Evolutionary conservation across 2,113 vertebrate species (phyloP).

Genomic region (Chauna torquata): DNA sequence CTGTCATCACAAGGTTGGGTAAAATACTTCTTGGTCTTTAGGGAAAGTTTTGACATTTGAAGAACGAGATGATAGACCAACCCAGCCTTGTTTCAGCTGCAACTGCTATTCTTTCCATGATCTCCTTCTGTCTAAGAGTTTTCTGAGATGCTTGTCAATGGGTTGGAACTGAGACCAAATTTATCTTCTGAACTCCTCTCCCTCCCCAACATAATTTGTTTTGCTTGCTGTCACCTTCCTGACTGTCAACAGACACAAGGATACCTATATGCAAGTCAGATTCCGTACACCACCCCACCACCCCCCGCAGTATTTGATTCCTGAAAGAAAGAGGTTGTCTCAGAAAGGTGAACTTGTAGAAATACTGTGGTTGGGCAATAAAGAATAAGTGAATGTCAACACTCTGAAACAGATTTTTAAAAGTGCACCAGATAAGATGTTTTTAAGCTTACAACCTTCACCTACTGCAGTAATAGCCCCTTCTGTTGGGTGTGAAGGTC

Average conservation of each 20-base stretch:
- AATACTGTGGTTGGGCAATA: not conserved
- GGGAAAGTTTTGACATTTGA: not conserved
- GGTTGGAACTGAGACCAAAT: not conserved
- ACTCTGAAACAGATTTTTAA: constrained; percentile 40
- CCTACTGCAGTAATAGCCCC: constrained; percentile 29
- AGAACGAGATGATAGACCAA: not conserved
- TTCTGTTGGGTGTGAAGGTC: constrained; percentile 28
- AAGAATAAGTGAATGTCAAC: constrained; percentile 46
- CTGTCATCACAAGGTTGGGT: not conserved
- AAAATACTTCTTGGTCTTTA: not conserved
- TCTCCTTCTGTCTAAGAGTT: not conserved
- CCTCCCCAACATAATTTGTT: not conserved
- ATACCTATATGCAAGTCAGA: not conserved
- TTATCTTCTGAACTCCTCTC: not conserved
- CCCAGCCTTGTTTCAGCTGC: not conserved
- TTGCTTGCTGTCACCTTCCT: not conserved
- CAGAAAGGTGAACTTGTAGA: not conserved
- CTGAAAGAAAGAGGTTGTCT: not conserved
- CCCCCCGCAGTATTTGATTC: not conserved
- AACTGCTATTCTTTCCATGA: not conserved
- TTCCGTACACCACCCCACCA: too few species aligned
- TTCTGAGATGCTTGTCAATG: not conserved
- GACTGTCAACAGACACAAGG: not conserved
- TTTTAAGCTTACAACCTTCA: constrained; percentile 36
- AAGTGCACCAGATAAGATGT: constrained; percentile 33